Percentiles rank a stretch among this genome's conserved stretches.
Evolutionary conservation across 1,140 invertebrate genomes (phyloP).

Genomic region (Eciton burchellii): DNA sequence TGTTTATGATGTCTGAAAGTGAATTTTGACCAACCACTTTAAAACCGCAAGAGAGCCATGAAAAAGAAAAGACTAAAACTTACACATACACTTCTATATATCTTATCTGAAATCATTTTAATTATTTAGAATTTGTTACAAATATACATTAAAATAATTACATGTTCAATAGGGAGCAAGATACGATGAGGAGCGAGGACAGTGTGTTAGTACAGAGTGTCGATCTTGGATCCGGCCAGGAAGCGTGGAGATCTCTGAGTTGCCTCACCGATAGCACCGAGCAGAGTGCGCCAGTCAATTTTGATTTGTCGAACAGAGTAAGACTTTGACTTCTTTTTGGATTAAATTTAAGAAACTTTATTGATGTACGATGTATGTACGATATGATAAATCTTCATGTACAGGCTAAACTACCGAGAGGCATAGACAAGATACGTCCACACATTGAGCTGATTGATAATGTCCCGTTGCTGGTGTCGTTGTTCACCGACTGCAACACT

Average conservation of each 20-base stretch:
- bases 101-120: too few relatives aligned
- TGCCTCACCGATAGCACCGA: constrained; percentile 95
- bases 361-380: background rate
- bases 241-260: constrained; percentile 91
- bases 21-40: too few relatives aligned
- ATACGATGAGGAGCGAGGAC: constrained; percentile 84
- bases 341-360: constrained; percentile 19
- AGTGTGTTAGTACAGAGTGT: constrained; percentile 85
- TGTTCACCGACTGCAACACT: constrained; percentile 98
- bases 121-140: too few relatives aligned
- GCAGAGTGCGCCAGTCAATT: constrained; percentile 94
- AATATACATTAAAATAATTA: too few relatives aligned
- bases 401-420: constrained; percentile 96
- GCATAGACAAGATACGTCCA: constrained; percentile 98
- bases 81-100: too few relatives aligned
- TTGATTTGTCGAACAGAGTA: constrained; percentile 96
- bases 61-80: too few relatives aligned
- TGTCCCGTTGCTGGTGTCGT: constrained; percentile 97
- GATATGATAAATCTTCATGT: background rate
- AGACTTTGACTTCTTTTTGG: constrained; percentile 68
- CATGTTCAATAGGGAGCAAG: constrained; percentile 77
- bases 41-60: too few relatives aligned
- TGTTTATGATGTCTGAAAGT: background rate
- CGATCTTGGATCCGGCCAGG: constrained; percentile 86
- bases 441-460: constrained; percentile 98